phyloP scores from a whole-genome alignment of 2,888 invertebrate species.

The Thalpophila matura region DNA sequence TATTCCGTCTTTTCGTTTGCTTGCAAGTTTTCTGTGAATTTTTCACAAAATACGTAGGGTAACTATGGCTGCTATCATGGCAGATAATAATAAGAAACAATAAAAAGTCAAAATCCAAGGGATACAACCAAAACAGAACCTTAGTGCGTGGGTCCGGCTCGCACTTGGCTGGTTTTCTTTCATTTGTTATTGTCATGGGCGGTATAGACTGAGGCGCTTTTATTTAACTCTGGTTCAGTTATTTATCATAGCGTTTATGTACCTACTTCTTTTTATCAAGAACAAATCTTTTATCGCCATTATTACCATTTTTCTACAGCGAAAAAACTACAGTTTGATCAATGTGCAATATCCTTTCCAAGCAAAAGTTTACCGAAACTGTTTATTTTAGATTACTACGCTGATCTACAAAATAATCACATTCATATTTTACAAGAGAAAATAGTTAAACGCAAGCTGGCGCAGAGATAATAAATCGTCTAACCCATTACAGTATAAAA shows the following conservation, averaged over 20 bases:
- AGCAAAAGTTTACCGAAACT: slow-evolving; percentile 12
- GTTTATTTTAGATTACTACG: slow-evolving; percentile 34
- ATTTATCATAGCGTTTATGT: slow-evolving; percentile 3
- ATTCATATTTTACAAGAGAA: slow-evolving; percentile 15
- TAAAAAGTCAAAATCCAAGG: too few species aligned
- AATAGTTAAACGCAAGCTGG: slow-evolving; percentile 33
- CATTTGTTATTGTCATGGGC: background rate
- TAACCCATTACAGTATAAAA: slow-evolving; percentile 42
- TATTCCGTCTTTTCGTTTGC: too few species aligned
- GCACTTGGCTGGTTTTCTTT: too few species aligned
- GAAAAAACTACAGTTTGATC: slow-evolving; percentile 7
- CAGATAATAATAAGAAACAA: too few species aligned
- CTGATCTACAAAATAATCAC: slow-evolving; percentile 12
- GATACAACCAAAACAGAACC: too few species aligned
- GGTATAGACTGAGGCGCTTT: background rate
- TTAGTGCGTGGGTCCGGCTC: too few species aligned
- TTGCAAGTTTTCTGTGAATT: too few species aligned
- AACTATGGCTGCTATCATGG: too few species aligned
- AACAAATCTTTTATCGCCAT: slow-evolving; percentile 8
- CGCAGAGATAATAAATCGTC: slow-evolving; percentile 39
- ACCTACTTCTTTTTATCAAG: slow-evolving; percentile 21
- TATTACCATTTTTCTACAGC: slow-evolving; percentile 1
- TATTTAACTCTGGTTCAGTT: slow-evolving; percentile 2
- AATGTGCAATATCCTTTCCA: slow-evolving; percentile 26
- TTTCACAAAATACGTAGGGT: too few species aligned